These are phyloP conservation scores for Nomada flava DNA, from an alignment of 2,888 invertebrate species.

Conservation along the genomic window DNA sequence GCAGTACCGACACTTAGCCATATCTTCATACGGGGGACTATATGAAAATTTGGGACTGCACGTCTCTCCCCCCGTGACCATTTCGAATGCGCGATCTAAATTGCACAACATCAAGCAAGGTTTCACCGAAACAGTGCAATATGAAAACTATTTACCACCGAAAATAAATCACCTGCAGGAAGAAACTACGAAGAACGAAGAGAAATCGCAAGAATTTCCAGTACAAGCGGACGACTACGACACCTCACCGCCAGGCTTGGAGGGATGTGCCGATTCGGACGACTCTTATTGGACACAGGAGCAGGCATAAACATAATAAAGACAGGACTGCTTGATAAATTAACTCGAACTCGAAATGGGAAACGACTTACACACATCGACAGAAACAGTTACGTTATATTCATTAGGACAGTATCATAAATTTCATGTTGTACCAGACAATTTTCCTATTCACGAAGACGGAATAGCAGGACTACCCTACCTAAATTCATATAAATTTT, in stretches of 20 bases:
- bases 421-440: neutral
- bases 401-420: neutral
- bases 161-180: no score
- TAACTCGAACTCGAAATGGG: neutral
- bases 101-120: neutral
- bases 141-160: no score
- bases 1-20: neutral
- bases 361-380: no score
- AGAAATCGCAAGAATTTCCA: no score
- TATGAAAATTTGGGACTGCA: neutral
- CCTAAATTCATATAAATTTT: neutral
- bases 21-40: neutral
- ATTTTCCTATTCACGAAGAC: constrained; percentile 26
- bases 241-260: neutral
- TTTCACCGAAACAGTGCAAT: no score
- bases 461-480: constrained; percentile 18
- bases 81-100: neutral
- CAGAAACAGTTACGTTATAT: no score
- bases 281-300: neutral
- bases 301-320: neutral
- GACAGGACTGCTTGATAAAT: neutral
- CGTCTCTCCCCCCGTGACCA: no score
- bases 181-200: no score
- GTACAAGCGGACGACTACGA: neutral
- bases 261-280: no score